Base-by-base conservation (phyloP, 2,888 invertebrate genomes). In the Clepsis dumicolana region DNA sequence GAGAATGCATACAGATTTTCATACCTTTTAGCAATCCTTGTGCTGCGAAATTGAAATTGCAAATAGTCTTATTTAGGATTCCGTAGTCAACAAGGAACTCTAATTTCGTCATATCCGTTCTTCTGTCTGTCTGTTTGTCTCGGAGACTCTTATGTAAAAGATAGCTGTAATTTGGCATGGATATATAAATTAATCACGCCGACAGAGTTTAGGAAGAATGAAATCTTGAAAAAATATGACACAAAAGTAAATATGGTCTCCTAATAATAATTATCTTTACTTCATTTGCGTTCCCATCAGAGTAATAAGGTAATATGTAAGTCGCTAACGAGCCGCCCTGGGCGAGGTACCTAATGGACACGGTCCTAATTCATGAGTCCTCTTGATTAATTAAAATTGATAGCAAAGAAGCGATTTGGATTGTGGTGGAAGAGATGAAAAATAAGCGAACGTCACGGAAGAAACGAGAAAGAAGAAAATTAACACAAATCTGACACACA, bases 341-440 rank as follows among this genome's bases (percentile, higher is more conserved):
- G 14, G 32, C 25, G 27, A 41, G 14, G 59, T 59, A n/a, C n/a
- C n/a, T n/a, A 59, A 52, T 41, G 54, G 35, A 18, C 41, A 44
- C 18, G 57, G 25, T 27, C 64, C 64, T 50, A 56, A 44, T 57
- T 60, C 65, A 52, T 18, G 48, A 57, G 65, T 48, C 56, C 50
- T 56, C 53, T 53, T 65, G 65, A 65, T 70, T 65, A 70, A 70
- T 70, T 70, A 65, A 62, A 65, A 70, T 70, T 70, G 70, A 70
- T 70, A 62, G 62, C 57, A 54, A 18, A 35, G 61, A 21, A 48
- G 61, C 48, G 60, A 53, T 21, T 61, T 32, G 18, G 21, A 8
- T 12, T 21, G 48, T 21, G 48, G 48, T 48, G 21, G 3, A 21
- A 21, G 48, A 0, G 21, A 18, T 12, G 18, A 21, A 48, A 48